These are phyloP conservation scores for Danio jaintianensis DNA, from an alignment of 2,797 vertebrate species.

Conservation along the genomic window DNA sequence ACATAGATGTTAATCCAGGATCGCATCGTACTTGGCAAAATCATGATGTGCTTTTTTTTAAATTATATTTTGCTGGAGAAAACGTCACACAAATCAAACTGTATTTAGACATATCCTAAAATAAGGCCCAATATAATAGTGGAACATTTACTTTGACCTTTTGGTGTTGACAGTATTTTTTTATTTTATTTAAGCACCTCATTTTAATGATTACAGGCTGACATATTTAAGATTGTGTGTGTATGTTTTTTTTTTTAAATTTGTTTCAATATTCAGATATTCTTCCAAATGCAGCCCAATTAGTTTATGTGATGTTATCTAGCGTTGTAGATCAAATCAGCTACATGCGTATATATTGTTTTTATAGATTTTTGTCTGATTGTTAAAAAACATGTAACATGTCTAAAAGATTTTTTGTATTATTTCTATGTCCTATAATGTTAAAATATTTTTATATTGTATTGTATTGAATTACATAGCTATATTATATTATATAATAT, in stretches of 20 bases:
- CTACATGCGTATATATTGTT: no score
- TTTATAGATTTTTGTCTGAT: no score
- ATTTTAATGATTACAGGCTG: constrained; percentile 1
- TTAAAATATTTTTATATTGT: no score
- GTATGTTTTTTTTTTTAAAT: not conserved
- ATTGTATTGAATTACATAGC: not conserved
- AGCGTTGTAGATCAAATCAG: no score
- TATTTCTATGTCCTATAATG: no score
- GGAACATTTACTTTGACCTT: not conserved
- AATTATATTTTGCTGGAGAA: constrained; percentile 5
- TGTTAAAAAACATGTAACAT: no score
- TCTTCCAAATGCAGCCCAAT: not conserved
- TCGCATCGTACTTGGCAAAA: no score
- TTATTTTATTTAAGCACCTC: constrained; percentile 11
- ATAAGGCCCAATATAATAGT: constrained; percentile 3
- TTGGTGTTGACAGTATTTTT: constrained; percentile 1
- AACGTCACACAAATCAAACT: not conserved
- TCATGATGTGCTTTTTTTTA: no score
- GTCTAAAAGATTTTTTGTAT: no score
- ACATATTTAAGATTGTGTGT: not conserved
- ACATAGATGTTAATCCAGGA: no score
- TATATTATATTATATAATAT: not conserved
- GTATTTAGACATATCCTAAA: constrained; percentile 14
- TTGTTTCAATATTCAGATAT: not conserved
- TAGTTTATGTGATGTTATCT: not conserved